These are phyloP conservation scores for Amblyopsis hoosieri DNA, from an alignment of 2,797 vertebrate genomes.

Conservation along the genomic window DNA sequence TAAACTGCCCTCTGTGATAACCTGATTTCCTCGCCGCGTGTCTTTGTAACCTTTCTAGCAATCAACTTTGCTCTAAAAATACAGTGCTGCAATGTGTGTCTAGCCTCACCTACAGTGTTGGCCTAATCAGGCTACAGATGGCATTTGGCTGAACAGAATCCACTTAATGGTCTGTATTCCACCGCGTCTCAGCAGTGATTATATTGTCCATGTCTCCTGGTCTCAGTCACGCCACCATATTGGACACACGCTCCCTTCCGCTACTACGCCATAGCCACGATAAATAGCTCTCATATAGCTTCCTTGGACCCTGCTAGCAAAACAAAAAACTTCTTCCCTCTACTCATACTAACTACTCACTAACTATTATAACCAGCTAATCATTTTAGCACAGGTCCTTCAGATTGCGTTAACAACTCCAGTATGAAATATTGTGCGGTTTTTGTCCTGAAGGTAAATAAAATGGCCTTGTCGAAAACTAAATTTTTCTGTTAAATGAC, in stretches of 20 bases:
- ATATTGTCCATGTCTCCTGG: neutral
- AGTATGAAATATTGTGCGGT: conserved; percentile 14
- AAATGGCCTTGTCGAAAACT: no score
- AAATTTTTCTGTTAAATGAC: conserved; percentile 38
- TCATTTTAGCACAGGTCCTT: conserved; percentile 8
- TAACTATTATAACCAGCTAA: neutral
- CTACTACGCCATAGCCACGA: neutral
- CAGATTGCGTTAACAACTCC: conserved; percentile 17
- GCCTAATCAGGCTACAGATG: neutral
- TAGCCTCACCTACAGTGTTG: neutral
- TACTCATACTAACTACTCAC: neutral
- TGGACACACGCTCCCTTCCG: no score
- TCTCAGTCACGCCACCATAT: no score
- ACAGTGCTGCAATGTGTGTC: neutral
- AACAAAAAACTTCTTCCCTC: neutral
- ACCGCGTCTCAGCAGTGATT: neutral
- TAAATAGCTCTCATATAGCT: neutral
- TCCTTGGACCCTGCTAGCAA: neutral
- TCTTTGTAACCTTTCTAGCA: neutral
- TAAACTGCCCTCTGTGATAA: neutral
- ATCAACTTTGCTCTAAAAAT: neutral
- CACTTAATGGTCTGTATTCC: no score
- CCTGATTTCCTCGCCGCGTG: neutral
- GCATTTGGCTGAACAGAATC: neutral
- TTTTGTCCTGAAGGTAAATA: conserved; percentile 32